Evolutionary conservation across 1,140 invertebrate genomes (phyloP).

Genomic region (Pogonognathellus flavescens): DNA sequence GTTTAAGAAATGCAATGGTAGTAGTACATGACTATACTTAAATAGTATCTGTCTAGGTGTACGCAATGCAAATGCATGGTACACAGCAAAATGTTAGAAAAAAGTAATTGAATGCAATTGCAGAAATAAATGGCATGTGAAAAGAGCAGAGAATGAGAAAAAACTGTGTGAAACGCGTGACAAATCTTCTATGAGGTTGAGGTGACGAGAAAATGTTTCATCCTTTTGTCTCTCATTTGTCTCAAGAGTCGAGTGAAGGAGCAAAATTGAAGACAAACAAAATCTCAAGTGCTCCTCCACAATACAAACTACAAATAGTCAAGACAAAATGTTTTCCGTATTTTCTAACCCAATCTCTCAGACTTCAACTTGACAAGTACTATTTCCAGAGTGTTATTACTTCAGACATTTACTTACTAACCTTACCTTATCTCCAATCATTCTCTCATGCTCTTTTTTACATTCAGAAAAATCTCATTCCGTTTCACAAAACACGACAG

Average conservation of each 20-base stretch:
- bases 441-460: not conserved
- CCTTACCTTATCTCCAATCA: no score
- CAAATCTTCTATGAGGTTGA: constrained; percentile 58
- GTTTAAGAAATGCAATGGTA: no score
- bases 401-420: no score
- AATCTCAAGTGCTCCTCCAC: constrained; percentile 25
- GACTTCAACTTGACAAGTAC: no score
- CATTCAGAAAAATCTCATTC: no score
- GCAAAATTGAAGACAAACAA: constrained; percentile 30
- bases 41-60: no score
- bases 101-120: constrained; percentile 29
- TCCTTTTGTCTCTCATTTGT: constrained; percentile 57
- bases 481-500: no score
- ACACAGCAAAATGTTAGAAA: not conserved
- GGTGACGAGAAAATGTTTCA: constrained; percentile 56
- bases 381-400: no score
- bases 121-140: constrained; percentile 50
- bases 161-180: constrained; percentile 60
- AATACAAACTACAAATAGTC: not conserved
- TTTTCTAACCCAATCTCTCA: not conserved
- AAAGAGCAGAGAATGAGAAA: constrained; percentile 42
- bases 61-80: no score
- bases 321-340: constrained; percentile 22
- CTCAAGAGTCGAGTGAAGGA: constrained; percentile 46
- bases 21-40: no score